Base-by-base conservation (phyloP, 2,888 invertebrate species). In the Chromoteleia sp. region DNA sequence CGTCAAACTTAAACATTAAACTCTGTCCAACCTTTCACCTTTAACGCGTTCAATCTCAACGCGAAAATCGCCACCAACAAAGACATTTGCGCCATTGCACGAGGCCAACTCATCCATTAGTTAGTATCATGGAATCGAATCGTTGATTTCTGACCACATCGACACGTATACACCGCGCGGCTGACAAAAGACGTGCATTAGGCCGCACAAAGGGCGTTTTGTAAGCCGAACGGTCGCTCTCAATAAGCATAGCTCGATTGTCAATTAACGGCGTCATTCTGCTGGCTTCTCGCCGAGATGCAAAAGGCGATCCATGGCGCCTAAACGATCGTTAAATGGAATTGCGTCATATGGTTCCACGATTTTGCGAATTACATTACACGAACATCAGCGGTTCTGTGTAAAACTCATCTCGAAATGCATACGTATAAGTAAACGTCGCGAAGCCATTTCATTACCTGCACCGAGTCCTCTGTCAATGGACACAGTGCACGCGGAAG, bases 261-360 rank as follows among this genome's bases (percentile, higher is more conserved):
- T 78, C 83, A 85, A 84, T 84, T 85, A 84, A 81, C 77, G 80
- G 68, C 74, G 74, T 84, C 65, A 84, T 82, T 81, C 73, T 79
- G 68, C 52, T 75, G 48, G 70, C 71, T 61, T 33, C 48, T 74
- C 65, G 19, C 7, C 39, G 41, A 65, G 43, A 65, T 48, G 45
- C 54, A 56, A 77, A 56, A 63, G 65, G 30, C 71, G 61, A 61
- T 74, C 21, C 56, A 54, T 73, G 58, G n/a, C 12, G 30, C 58
- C 54, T 77, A 83, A 80, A 67, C 73, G 61, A 63, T 68, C 73
- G 78, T 67, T 79, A 71, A 75, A 76, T 73, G 50, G 61, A 76
- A 82, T 82, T 67, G 79, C 67, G 36, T 71, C 70, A 78, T 65
- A 63, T 58, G 63, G 61, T 17, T 52, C 50, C 33, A 30, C 65